Evolutionary conservation across 2,888 invertebrate genomes (phyloP).

Genomic region (Epistrophe grossulariae): DNA sequence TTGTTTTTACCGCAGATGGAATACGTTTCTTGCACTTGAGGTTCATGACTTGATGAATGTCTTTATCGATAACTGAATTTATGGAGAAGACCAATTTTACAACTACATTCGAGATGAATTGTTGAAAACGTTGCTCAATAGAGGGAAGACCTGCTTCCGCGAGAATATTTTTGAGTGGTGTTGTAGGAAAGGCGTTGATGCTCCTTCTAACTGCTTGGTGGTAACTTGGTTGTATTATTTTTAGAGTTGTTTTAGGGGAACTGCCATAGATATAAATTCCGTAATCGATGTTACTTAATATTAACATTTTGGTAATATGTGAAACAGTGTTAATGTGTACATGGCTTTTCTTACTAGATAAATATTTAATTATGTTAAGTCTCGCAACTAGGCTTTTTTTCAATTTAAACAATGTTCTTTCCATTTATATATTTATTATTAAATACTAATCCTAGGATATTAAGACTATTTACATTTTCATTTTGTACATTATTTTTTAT

Average conservation of each 20-base stretch:
- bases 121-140: background rate
- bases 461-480: too few species aligned
- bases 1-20: background rate
- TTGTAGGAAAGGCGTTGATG: background rate
- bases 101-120: background rate
- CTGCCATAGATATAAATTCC: constrained; percentile 5
- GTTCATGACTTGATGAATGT: background rate
- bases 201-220: background rate
- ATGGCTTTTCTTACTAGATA: background rate
- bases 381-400: background rate
- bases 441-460: constrained; percentile 12
- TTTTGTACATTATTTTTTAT: constrained; percentile 1
- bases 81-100: background rate
- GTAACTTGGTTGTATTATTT: background rate
- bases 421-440: background rate
- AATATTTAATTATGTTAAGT: background rate
- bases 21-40: background rate
- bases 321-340: background rate
- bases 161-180: background rate
- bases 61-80: background rate
- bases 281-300: background rate
- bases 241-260: background rate
- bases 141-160: background rate
- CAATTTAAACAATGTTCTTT: background rate
- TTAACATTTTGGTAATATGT: background rate